Conservation (phyloP, 2,888 invertebrate genomes). For the Drosophila recens region DNA sequence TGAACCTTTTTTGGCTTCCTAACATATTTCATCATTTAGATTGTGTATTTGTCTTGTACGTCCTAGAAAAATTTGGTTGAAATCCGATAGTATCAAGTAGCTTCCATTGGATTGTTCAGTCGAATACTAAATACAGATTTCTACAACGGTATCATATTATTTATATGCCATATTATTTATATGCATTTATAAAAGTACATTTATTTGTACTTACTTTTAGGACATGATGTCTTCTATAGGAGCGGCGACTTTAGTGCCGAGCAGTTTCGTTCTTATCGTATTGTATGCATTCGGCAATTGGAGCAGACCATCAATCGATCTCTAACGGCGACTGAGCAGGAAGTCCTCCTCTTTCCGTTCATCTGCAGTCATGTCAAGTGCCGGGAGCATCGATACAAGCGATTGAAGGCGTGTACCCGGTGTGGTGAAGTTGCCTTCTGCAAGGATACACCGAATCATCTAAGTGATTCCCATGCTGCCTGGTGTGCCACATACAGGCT, state of each 20-base stretch:
- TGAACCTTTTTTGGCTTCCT: too few relatives aligned
- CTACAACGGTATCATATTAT: too few relatives aligned
- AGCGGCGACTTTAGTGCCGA: conserved; percentile 86
- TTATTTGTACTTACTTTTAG: conserved; percentile 73
- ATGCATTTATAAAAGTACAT: background rate
- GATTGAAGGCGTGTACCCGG: conserved; percentile 86
- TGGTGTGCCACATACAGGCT: conserved; percentile 89
- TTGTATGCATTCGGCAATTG: conserved; percentile 88
- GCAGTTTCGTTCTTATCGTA: conserved; percentile 88
- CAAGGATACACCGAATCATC: conserved; percentile 86
- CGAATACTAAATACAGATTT: too few relatives aligned
- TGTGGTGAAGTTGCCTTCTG: conserved; percentile 89
- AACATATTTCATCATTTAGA: too few relatives aligned
- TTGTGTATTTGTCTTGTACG: too few relatives aligned
- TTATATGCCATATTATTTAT: too few relatives aligned
- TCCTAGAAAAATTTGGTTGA: too few relatives aligned
- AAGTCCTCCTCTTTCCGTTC: conserved; percentile 89
- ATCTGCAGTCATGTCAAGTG: conserved; percentile 87
- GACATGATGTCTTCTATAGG: conserved; percentile 86
- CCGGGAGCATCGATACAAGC: conserved; percentile 86
- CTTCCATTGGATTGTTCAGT: too few relatives aligned
- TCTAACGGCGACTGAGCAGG: conserved; percentile 89
- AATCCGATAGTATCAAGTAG: too few relatives aligned
- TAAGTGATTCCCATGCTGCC: conserved; percentile 86
- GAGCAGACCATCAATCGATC: conserved; percentile 87